Evolutionary conservation across 2,113 vertebrate genomes (phyloP).

Genomic region (Pongo abelii): DNA sequence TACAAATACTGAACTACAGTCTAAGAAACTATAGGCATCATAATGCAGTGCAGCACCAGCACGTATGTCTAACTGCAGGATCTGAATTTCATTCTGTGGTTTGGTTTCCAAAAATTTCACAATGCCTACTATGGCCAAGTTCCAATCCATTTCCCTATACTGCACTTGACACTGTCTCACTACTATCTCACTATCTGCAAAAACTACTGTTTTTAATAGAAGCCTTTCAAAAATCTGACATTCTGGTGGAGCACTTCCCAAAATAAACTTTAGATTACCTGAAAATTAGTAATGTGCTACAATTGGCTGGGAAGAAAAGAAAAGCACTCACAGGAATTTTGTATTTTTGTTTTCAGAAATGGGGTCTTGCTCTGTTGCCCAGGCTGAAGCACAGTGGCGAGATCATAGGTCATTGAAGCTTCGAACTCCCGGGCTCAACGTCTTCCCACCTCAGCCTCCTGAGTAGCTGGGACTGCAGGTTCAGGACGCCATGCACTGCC

Average conservation of each 20-base stretch:
- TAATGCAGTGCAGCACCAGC: background rate
- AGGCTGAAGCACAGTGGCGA: too few relatives aligned
- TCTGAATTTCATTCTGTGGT: background rate
- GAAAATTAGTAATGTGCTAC: background rate
- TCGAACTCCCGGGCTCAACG: too few relatives aligned
- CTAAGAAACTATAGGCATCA: background rate
- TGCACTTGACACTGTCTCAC: background rate
- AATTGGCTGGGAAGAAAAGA: background rate
- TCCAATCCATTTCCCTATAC: background rate
- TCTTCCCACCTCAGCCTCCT: too few relatives aligned
- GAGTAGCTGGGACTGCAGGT: too few relatives aligned
- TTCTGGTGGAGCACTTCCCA: background rate
- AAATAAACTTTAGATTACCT: background rate
- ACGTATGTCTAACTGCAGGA: background rate
- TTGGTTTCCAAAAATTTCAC: background rate
- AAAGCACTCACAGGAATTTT: background rate
- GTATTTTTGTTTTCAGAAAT: background rate
- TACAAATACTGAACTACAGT: background rate
- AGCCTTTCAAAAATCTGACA: background rate
- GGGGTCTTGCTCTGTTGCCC: background rate
- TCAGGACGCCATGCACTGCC: too few relatives aligned
- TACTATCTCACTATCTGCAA: background rate
- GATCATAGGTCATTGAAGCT: too few relatives aligned
- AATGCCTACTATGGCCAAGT: background rate
- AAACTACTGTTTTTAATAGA: background rate